These are phyloP conservation scores for Lipotes vexillifer DNA, from an alignment of 2,113 vertebrate species.

Conservation along the genomic window DNA sequence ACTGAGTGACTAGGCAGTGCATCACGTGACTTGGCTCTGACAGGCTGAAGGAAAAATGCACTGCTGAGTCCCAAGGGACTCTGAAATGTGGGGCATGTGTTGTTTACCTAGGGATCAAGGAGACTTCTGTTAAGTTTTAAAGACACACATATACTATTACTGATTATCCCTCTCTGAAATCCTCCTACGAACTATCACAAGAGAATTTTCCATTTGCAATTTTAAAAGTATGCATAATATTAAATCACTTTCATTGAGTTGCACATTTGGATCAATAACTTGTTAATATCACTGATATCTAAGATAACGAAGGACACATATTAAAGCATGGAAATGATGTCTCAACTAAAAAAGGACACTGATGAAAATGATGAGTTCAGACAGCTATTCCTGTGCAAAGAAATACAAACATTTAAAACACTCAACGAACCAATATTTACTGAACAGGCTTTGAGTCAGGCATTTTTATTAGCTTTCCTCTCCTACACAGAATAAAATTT, in stretches of 20 bases:
- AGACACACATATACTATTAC: neutral
- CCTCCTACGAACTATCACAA: neutral
- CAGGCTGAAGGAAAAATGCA: constrained; percentile 39
- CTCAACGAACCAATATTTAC: neutral
- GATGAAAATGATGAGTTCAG: neutral
- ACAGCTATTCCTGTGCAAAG: neutral
- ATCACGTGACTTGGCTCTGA: constrained; percentile 10
- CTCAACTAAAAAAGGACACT: neutral
- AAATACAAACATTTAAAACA: neutral
- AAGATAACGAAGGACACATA: neutral
- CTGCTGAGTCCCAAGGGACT: neutral
- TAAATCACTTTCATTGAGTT: neutral
- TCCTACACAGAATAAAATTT: neutral
- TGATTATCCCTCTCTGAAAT: neutral
- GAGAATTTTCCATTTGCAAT: neutral
- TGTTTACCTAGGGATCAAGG: neutral
- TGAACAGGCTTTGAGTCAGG: neutral
- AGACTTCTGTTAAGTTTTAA: neutral
- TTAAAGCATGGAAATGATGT: neutral
- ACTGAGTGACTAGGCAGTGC: neutral
- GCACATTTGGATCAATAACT: neutral
- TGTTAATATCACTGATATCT: neutral
- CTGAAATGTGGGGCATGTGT: neutral
- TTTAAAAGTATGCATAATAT: neutral
- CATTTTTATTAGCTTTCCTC: neutral